phyloP scores from a whole-genome alignment of 2,113 vertebrate genomes.

The Zingel zingel region DNA sequence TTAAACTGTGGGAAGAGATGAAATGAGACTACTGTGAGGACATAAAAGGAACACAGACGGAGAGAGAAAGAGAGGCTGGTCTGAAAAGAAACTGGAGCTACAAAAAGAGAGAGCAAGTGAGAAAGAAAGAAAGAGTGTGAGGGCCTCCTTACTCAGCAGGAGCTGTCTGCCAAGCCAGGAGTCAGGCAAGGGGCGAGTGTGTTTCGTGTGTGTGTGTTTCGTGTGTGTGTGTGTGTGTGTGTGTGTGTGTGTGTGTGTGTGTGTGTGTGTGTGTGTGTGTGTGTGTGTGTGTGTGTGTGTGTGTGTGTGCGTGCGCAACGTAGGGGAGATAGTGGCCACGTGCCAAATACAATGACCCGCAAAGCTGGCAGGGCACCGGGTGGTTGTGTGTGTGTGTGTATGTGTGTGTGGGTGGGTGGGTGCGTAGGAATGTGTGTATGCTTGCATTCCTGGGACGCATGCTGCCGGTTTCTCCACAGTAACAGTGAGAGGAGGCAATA shows the following conservation, averaged over 20 bases:
- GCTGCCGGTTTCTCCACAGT: constrained; percentile 66
- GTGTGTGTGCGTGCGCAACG: constrained; percentile 27
- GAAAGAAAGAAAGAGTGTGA: constrained; percentile 36
- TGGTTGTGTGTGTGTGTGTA: constrained; percentile 36
- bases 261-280: constrained; percentile 29
- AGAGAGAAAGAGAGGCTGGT: constrained; percentile 23
- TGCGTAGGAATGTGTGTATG: constrained; percentile 62
- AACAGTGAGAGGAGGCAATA: constrained; percentile 48
- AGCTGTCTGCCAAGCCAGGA: constrained; percentile 79
- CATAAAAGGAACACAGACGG: constrained; percentile 35
- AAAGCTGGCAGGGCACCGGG: constrained; percentile 76
- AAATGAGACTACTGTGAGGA: constrained; percentile 29
- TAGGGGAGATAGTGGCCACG: constrained; percentile 77
- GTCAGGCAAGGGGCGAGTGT: constrained; percentile 71
- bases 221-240: constrained; percentile 35
- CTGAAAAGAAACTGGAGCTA: constrained; percentile 45
- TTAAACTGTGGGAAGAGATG: constrained; percentile 38
- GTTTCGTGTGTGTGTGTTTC: constrained; percentile 39
- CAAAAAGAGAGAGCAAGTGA: constrained; percentile 29
- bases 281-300: constrained; percentile 38
- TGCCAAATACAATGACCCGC: constrained; percentile 84
- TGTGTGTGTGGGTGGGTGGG: constrained; percentile 11
- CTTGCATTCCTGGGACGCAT: constrained; percentile 74
- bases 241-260: constrained; percentile 25
- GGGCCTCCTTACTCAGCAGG: constrained; percentile 80